Evolutionary conservation across 2,888 invertebrate species (phyloP).

Genomic region (Chymomyza amoena): DNA sequence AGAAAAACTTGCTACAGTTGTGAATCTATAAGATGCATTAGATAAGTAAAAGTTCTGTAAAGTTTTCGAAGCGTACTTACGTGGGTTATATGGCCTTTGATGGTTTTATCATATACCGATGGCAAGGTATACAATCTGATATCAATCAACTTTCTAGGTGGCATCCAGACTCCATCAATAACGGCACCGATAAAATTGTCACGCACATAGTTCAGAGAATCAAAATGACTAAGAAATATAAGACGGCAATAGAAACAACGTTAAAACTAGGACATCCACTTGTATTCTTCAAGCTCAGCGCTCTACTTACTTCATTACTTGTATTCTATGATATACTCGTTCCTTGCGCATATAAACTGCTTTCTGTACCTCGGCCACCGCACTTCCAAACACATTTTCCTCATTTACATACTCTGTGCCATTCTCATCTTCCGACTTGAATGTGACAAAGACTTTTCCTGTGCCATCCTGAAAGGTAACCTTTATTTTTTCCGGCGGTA

Average conservation of each 20-base stretch:
- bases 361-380: conserved; percentile 85
- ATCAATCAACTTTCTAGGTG: conserved; percentile 59
- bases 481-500: conserved; percentile 76
- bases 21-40: conserved; percentile 57
- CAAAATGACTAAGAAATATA: conserved; percentile 76
- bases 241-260: no score
- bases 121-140: conserved; percentile 82
- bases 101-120: conserved; percentile 80
- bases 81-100: conserved; percentile 80
- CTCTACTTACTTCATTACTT: conserved; percentile 75
- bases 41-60: neutral
- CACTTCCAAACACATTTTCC: conserved; percentile 80
- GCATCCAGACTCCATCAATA: conserved; percentile 65
- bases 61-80: conserved; percentile 72
- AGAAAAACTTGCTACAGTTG: conserved; percentile 76
- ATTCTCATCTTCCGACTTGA: conserved; percentile 78
- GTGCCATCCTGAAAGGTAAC: conserved; percentile 78
- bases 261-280: no score
- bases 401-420: conserved; percentile 68
- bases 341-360: conserved; percentile 85
- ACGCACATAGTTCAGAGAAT: conserved; percentile 80
- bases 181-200: conserved; percentile 68
- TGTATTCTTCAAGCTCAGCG: no score
- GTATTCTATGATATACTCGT: conserved; percentile 58
- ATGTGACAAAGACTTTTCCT: conserved; percentile 85